Conservation (phyloP, 1,140 invertebrate species). For the Hyphantria cunea region DNA sequence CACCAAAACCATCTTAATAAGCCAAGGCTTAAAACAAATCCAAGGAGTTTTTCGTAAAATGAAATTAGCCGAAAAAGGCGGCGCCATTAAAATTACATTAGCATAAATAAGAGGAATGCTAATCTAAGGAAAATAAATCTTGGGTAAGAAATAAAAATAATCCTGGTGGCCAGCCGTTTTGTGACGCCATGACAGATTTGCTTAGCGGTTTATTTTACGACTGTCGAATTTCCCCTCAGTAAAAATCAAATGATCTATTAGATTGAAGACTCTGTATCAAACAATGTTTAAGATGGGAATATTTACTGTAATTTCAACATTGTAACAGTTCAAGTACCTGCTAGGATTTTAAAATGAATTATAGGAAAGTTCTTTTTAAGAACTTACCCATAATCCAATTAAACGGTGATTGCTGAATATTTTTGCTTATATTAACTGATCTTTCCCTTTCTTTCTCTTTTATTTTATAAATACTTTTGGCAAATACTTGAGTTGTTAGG, state of each 20-base stretch:
- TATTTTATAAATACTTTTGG: too few relatives aligned
- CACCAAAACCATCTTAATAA: conserved; percentile 71
- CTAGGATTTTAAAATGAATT: too few relatives aligned
- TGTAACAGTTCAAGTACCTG: too few relatives aligned
- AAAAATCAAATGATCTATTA: conserved; percentile 21
- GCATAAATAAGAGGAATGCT: conserved; percentile 80
- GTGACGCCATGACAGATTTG: conserved; percentile 57
- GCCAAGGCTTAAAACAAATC: conserved; percentile 70
- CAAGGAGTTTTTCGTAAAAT: conserved; percentile 71
- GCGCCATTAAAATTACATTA: conserved; percentile 81
- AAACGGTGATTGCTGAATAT: too few relatives aligned
- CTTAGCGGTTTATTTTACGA: conserved; percentile 33
- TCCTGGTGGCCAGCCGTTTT: conserved; percentile 53
- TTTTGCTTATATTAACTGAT: too few relatives aligned
- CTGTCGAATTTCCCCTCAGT: conserved; percentile 22
- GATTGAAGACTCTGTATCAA: conserved; percentile 7
- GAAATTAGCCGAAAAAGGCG: conserved; percentile 78
- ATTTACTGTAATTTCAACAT: conserved; percentile 10
- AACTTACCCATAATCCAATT: too few relatives aligned
- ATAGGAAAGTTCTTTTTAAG: too few relatives aligned
- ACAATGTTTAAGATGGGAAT: conserved; percentile 7
- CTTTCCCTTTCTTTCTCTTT: too few relatives aligned
- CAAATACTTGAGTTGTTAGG: too few relatives aligned
- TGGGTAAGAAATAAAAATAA: conserved; percentile 73
- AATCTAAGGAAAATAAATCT: conserved; percentile 79